Evolutionary conservation across 2,113 vertebrate genomes (phyloP).

Genomic region (Rhinopomastus cyanomelas): DNA sequence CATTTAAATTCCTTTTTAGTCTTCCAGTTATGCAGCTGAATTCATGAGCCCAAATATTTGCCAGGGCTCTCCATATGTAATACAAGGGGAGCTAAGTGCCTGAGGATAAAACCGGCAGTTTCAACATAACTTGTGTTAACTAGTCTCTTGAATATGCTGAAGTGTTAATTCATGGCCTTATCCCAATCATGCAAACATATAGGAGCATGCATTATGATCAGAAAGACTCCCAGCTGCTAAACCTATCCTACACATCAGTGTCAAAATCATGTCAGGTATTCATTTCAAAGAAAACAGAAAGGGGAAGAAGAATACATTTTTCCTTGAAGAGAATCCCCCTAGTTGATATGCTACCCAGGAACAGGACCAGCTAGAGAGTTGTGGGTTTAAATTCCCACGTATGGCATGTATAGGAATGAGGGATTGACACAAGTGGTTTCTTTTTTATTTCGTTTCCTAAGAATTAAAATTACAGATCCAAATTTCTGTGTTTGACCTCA

Average conservation of each 20-base stretch:
- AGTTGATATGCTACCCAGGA: background rate
- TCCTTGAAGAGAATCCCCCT: background rate
- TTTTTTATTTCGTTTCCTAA: background rate
- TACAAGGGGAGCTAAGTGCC: background rate
- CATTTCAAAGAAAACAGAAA: background rate
- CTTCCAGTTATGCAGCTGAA: background rate
- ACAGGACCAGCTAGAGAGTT: background rate
- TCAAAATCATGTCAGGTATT: background rate
- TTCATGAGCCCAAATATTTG: background rate
- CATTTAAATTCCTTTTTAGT: background rate
- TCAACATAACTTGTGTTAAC: background rate
- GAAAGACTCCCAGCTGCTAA: background rate
- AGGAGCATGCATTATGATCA: background rate
- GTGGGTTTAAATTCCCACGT: background rate
- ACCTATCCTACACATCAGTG: background rate
- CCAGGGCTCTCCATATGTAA: background rate
- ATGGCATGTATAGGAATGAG: background rate
- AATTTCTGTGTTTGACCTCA: background rate
- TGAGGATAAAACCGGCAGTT: background rate
- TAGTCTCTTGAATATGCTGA: background rate
- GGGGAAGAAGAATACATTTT: background rate
- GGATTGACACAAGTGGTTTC: background rate
- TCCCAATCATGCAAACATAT: background rate
- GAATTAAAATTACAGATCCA: background rate
- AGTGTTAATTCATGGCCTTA: background rate